Evolutionary conservation across 2,797 vertebrate genomes (phyloP), one percentile per base, ranked within the genome.

Genomic region (Limnodromus scolopaceus): DNA sequence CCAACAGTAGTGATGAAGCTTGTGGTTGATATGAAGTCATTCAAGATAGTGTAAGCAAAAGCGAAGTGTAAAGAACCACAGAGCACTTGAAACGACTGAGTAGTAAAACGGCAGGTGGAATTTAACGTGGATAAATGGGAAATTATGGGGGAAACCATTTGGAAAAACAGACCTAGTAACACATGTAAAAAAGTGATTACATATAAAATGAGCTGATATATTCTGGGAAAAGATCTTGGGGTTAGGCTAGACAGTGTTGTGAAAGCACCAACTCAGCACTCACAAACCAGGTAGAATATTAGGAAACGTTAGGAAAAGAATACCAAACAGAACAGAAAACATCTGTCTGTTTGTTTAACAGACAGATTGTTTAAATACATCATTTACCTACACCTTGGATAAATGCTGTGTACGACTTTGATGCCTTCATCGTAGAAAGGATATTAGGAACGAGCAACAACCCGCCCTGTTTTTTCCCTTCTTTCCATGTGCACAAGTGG

Each of bases 31-130:
- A 41, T 1, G 10, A 81, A 68, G 24, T 36, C 11, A 14, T 45
- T 45, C 0, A 0, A 41, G 4, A 28, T 24, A 69, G 7, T 3
- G 6, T 25, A 60, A 81, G 66, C 2, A 77, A 68, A 81, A 22
- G 30, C 14, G 30, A 90, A 72, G 7, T 16, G 23, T 55, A 17
- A 68, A 74, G 65, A 87, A 68, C 12, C 12, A 51, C n/a, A 41
- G 68, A 89, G 13, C 13, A 49, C 27, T 43, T 68, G n/a, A 61
- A 86, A 58, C 0, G 0, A 36, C 24, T 38, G 20, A 79, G 23
- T 16, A 68, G 38, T 75, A 60, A 72, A 65, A 78, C 0, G 0
- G 6, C 19, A 87, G 51, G 22, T 39, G 34, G 12, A 93, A 83
- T 69, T 85, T 58, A 51, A 12, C 0, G 2, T 9, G 54, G 25